Base-by-base conservation (phyloP, 2,797 vertebrate genomes). In the Chelon auratus region DNA sequence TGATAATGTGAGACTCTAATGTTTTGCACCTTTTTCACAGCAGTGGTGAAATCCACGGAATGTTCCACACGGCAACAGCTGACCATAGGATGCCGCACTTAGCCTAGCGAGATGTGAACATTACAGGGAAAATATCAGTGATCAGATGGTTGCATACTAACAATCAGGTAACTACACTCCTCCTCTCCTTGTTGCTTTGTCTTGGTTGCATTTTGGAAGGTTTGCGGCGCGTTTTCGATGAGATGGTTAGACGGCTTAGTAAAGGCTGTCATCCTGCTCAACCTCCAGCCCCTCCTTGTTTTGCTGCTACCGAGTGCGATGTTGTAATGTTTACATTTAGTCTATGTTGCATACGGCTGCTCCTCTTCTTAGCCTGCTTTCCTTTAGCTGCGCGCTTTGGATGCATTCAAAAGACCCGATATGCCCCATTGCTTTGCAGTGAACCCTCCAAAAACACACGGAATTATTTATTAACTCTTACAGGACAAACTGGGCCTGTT, bases 41-140 rank as follows among this genome's bases (percentile, higher is more conserved):
- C 80, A 90, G 89, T 94, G 94, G 93, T 94, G 90, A 92, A 93
- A 92, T 73, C 94, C 93, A 92, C 91, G 93, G 93, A 95, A 92
- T 92, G 94, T 93, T 93, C 94, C 93, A 94, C 89, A 87, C 84
- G 71, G 91, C 88, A 89, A 92, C 93, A 91, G 93, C 91, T 92
- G 92, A 92, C 91, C 88, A 80, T 77, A 85, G 85, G 88, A 93
- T 91, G 91, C 92, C 87, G 92, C 94, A 92, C 92, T 92, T 91
- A 93, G 89, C 83, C 91, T 90, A 80, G 88, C 90, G 93, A 92
- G 87, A 95, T 94, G 93, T 93, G 94, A 93, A 85, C 89, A 85
- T 90, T 90, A 80, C 83, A 77, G 85, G 90, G 88, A 56, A 88
- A 90, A 90, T 79, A 91, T 77, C 86, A 80, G 77, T 70, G 89